Percentiles rank a stretch among this genome's conserved stretches.
These are phyloP conservation scores for Drosophila guanche DNA, from an alignment of 1,140 invertebrate genomes.

Conservation along the genomic window DNA sequence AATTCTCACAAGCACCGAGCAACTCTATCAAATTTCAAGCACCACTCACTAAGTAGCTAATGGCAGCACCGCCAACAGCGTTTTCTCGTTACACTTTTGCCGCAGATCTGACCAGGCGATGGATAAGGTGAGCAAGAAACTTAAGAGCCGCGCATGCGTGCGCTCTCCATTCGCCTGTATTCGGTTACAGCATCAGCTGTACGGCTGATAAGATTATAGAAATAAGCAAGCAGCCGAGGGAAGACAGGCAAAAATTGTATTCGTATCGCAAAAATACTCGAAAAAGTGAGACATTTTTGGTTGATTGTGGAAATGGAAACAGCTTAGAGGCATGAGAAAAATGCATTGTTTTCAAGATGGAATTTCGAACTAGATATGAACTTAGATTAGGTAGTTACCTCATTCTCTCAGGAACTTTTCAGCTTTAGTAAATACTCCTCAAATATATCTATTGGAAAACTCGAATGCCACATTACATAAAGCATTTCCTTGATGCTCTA, in stretches of 20 bases:
- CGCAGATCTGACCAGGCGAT: constrained; percentile 38
- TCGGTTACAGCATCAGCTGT: constrained; percentile 65
- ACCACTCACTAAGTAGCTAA: constrained; percentile 61
- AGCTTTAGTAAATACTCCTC: too few relatives aligned
- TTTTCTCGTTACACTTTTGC: constrained; percentile 24
- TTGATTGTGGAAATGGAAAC: constrained; percentile 1
- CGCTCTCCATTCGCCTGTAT: constrained; percentile 46
- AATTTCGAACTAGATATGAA: too few relatives aligned
- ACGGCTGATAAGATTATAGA: constrained; percentile 51
- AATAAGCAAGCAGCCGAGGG: constrained; percentile 7
- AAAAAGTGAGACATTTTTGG: not conserved
- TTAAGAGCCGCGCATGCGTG: constrained; percentile 35
- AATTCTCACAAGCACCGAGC: constrained; percentile 15
- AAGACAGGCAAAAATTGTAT: constrained; percentile 8
- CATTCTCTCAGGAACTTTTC: too few relatives aligned
- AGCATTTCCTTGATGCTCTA: constrained; percentile 1
- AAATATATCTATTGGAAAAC: too few relatives aligned
- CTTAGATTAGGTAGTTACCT: too few relatives aligned
- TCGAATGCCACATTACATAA: not conserved
- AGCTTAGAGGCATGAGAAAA: too few relatives aligned
- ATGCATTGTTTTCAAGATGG: too few relatives aligned
- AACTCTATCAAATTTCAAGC: constrained; percentile 75
- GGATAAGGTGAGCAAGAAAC: constrained; percentile 56
- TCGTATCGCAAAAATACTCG: constrained; percentile 5
- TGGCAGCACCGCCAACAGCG: constrained; percentile 40